Evolutionary conservation across 1,140 invertebrate species (phyloP), one percentile per base, ranked within the genome.

Genomic region (Lethocerus indicus): DNA sequence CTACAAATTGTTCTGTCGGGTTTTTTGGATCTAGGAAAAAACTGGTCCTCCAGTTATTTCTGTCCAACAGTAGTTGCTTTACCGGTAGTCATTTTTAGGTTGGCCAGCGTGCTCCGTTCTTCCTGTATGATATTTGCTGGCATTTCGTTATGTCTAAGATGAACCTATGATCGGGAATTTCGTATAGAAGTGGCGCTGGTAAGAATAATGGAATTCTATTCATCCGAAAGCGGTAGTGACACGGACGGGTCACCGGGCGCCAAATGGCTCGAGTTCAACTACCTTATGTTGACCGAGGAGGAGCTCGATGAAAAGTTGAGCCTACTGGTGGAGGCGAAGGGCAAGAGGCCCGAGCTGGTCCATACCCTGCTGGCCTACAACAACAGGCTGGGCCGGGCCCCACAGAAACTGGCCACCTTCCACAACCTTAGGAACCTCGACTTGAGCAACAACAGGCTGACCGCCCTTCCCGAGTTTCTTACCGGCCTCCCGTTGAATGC

Each of bases 371-470:
- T 83, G 20, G 63, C 87, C 1, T 72, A 81, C 56, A 77, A 83
- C 53, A 87, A 87, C 61, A 71, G 72, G 2, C 63, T 88, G 36
- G 66, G 61, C 32, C 53, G 50, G n/a, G 40, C 72, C 32, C 70
- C 71, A n/a, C 41, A 51, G 1, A 65, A 68, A 23, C 63, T 83
- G 41, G 65, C 65, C 32, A 72, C 67, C 55, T 87, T 87, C 61
- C 64, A 57, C 47, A 81, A 80, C 61, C 64, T 87, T 24, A 75
- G 73, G 59, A 72, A 78, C 16, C 63, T 96, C 49, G 89, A 96
- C 64, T 64, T 96, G 16, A 93, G 88, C 56, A 84, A 81, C 54
- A 95, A 94, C 64, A 75, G 77, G n/a, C 61, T 96, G 2, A 76
- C 69, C 7, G 64, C 65, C 40, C 64, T 96, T 23, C 80, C 86